Evolutionary conservation across 64 coral and sea anemone species (phyloP).

Genomic region (Anthopleura sola): DNA sequence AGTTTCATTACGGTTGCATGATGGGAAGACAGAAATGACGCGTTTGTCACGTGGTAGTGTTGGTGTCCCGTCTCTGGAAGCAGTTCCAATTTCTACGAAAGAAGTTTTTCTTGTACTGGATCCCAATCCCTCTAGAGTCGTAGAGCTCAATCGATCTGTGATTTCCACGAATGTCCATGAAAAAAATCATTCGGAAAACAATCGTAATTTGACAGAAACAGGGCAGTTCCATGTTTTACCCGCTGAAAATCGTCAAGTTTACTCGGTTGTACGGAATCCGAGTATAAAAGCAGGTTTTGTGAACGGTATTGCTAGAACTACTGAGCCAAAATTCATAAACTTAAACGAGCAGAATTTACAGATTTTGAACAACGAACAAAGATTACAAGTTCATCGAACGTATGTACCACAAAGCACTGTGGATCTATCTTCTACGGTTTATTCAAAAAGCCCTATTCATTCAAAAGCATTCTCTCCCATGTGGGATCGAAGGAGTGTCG

Average conservation of each 20-base stretch:
- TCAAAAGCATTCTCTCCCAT: slow-evolving; percentile 4
- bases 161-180: background rate
- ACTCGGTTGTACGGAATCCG: background rate
- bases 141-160: background rate
- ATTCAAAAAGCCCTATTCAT: background rate
- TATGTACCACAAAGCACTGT: background rate
- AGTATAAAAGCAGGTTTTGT: background rate
- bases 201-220: background rate
- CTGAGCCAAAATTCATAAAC: background rate
- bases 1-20: background rate
- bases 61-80: background rate
- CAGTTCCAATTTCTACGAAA: background rate
- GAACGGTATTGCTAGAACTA: background rate
- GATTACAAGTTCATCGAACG: background rate
- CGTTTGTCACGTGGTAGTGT: background rate
- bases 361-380: background rate
- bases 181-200: background rate
- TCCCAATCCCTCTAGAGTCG: background rate
- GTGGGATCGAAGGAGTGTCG: background rate
- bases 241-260: background rate
- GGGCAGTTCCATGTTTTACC: background rate
- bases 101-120: background rate
- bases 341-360: background rate
- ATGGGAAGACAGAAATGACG: background rate
- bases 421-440: background rate